Base-by-base conservation (phyloP, 2,888 invertebrate genomes). In the Leptopilina myrica region DNA sequence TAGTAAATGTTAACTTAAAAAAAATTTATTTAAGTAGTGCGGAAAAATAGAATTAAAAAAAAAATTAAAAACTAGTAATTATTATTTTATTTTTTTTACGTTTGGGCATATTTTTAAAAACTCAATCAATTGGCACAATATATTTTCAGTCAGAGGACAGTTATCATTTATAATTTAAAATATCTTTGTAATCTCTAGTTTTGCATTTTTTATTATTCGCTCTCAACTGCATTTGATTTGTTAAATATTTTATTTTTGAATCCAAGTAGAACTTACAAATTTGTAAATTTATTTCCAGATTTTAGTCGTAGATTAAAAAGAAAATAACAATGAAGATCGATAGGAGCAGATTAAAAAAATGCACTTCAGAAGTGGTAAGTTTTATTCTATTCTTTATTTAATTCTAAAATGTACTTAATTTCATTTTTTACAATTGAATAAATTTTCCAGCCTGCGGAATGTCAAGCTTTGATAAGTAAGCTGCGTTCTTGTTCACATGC, bases 301-400 rank as follows among this genome's bases (percentile, higher is more conserved):
- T 86, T 88, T 88, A 88, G 87, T 84, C 83, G 69, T 14, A 65
- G 76, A 77, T 77, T 84, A 82, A 77, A 78, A 76, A 78, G 82
- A 76, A 75, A 78, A 65, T 76, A 87, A 93, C 91, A 88, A 97
- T 97, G 97, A 96, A 96, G 93, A 96, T 97, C 89, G 97, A 97
- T 90, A 94, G 95, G 88, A 94, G 94, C 87, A 95, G 96, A 92
- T 93, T 96, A 88, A 96, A 96, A 92, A 96, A 96, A 92, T 95
- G 96, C 93, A 95, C 96, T 89, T 96, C 96, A 83, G 96, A 97
- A 93, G 95, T 96, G 92, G 95, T 95, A 91, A 92, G 93, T 91
- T 56, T 33, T 8, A 14, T 15, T 77, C 9, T 1, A 49, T 20
- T 56, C 49, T 3, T 43, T 12, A 49, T 46, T 11, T 26, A 15